Evolutionary conservation across 2,888 invertebrate genomes (phyloP).

Genomic region (Caenorhabditis imperialis): DNA sequence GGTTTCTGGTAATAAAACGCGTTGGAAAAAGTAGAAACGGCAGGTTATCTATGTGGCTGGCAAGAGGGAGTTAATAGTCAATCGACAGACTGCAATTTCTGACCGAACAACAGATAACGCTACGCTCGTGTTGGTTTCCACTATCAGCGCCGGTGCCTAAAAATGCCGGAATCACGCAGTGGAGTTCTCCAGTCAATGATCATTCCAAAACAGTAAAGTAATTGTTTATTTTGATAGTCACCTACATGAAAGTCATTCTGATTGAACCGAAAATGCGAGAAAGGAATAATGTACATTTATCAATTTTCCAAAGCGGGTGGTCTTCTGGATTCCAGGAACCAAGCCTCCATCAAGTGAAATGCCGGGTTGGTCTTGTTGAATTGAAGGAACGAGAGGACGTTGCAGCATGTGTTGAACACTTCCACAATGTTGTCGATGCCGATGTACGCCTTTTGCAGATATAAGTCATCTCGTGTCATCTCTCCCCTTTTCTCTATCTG

Average conservation of each 20-base stretch:
- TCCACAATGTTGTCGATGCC: neutral
- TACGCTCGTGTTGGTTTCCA: conserved; percentile 45
- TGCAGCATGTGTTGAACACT: conserved; percentile 1
- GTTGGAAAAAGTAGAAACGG: conserved; percentile 10
- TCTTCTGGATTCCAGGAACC: conserved; percentile 13
- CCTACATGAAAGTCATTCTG: no score
- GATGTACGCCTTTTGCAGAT: neutral
- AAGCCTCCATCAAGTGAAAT: conserved; percentile 25
- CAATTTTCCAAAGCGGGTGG: neutral
- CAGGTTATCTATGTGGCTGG: conserved; percentile 46
- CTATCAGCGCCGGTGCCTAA: conserved; percentile 22
- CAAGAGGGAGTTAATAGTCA: conserved; percentile 40
- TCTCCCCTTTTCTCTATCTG: no score
- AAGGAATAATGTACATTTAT: no score
- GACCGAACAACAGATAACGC: conserved; percentile 48
- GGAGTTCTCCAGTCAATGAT: no score
- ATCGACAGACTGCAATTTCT: conserved; percentile 49
- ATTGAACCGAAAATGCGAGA: no score
- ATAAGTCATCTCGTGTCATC: no score
- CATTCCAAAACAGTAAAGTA: no score
- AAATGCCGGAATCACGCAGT: conserved; percentile 44
- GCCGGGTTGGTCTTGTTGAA: neutral
- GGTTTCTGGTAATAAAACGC: conserved; percentile 22
- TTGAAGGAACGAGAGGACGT: conserved; percentile 13
- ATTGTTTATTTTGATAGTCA: no score